Percentiles rank a stretch among this genome's conserved stretches.
Evolutionary conservation across 2,113 vertebrate species (phyloP).

Genomic region (Oncorhynchus masou): DNA sequence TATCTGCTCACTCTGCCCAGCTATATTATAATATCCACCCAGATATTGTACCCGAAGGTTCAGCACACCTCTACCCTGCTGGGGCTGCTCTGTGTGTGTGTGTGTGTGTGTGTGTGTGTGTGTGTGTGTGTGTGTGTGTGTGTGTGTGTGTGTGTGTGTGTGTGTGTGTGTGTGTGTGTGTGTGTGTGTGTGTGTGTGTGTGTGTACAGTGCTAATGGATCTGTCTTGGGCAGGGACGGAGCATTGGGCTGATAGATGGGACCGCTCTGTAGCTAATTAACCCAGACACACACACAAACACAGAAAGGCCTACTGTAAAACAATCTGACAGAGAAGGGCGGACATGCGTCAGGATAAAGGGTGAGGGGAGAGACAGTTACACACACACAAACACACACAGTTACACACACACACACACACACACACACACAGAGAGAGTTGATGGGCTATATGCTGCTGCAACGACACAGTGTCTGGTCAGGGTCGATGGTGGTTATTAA

Average conservation of each 20-base stretch:
- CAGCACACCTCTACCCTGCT: neutral
- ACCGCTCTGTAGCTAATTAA: conserved; percentile 69
- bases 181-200: conserved; percentile 19
- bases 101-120: neutral
- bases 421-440: conserved; percentile 8
- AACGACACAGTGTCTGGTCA: neutral
- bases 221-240: conserved; percentile 51
- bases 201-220: conserved; percentile 59
- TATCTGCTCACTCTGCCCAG: no score
- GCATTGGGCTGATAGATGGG: conserved; percentile 70
- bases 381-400: neutral
- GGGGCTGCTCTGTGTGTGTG: neutral
- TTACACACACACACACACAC: conserved; percentile 23
- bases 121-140: neutral
- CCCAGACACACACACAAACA: conserved; percentile 36
- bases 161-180: neutral
- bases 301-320: conserved; percentile 23
- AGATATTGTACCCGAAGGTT: no score
- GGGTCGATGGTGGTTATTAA: conserved; percentile 9
- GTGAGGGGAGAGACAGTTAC: neutral
- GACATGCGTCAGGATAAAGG: conserved; percentile 17
- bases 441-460: neutral
- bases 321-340: conserved; percentile 2
- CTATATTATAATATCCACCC: no score
- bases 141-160: neutral